Percentiles rank a stretch among this genome's conserved stretches.
Conservation (phyloP, 2,113 vertebrate species). For the Lepus europaeus region DNA sequence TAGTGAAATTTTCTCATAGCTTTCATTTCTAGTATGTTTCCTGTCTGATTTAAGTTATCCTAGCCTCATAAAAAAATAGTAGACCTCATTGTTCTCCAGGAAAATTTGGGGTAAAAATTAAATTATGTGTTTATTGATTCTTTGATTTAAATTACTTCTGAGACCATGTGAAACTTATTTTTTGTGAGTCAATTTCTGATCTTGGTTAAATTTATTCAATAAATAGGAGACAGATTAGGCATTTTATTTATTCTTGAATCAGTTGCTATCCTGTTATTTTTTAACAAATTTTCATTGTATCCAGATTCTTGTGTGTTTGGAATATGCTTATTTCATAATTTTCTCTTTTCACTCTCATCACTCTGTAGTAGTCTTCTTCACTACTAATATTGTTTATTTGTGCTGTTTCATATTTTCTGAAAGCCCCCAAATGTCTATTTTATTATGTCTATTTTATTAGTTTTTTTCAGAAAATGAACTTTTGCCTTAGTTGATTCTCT, state of each 20-base stretch:
- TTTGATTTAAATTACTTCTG: conserved; percentile 29
- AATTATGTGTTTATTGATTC: not conserved
- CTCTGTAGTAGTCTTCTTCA: conserved; percentile 49
- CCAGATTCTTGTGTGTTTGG: not conserved
- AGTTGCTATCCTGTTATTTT: not conserved
- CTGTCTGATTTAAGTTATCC: too few relatives aligned
- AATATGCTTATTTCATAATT: conserved; percentile 12
- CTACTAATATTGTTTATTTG: conserved; percentile 78
- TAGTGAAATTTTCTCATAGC: too few relatives aligned
- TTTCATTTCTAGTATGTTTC: too few relatives aligned
- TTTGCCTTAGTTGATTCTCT: conserved; percentile 78
- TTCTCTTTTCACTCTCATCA: conserved; percentile 4
- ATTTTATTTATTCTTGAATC: conserved; percentile 18
- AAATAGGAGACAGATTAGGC: not conserved
- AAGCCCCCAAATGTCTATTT: conserved; percentile 66
- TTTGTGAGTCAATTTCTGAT: conserved; percentile 26
- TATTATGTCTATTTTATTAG: conserved; percentile 5
- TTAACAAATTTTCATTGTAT: conserved; percentile 42
- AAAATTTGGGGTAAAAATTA: too few relatives aligned
- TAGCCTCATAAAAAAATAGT: too few relatives aligned
- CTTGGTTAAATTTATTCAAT: conserved; percentile 57
- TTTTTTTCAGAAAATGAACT: conserved; percentile 78
- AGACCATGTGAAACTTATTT: not conserved
- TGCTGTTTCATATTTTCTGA: conserved; percentile 75
- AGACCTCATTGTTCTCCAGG: too few relatives aligned